phyloP scores from a whole-genome alignment of 64 coral and sea anemone genomes.

The Montipora efflorescens region DNA sequence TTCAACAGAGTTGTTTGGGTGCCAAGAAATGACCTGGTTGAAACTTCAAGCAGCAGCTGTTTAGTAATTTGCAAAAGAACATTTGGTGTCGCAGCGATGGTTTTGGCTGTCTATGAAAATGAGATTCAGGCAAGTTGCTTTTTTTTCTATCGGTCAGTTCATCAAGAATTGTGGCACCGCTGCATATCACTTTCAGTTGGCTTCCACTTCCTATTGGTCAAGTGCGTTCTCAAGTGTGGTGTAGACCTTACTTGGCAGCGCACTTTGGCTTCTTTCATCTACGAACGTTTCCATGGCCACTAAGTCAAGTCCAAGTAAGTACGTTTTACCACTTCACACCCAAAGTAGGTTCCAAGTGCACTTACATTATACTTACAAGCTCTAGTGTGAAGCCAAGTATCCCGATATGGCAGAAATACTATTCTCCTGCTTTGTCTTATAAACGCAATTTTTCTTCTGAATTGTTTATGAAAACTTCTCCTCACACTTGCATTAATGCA shows the following conservation, averaged over 20 bases:
- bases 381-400: background rate
- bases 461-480: too few species aligned
- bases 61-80: background rate
- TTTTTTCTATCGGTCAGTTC: background rate
- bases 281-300: slow-evolving; percentile 4
- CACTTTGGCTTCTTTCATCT: background rate
- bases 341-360: slow-evolving; percentile 3
- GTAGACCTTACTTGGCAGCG: background rate
- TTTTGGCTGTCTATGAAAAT: slow-evolving; percentile 17
- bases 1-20: background rate
- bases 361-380: background rate
- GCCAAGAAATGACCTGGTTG: background rate
- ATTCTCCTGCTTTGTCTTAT: too few species aligned
- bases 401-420: too few species aligned
- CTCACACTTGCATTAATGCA: too few species aligned
- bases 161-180: slow-evolving; percentile 6
- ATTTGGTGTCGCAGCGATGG: slow-evolving; percentile 26
- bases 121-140: slow-evolving; percentile 8
- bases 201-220: slow-evolving; percentile 4
- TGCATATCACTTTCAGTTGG: slow-evolving; percentile 18
- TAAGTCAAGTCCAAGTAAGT: background rate
- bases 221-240: slow-evolving; percentile 4
- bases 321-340: slow-evolving; percentile 8
- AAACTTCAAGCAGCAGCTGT: background rate
- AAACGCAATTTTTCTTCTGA: too few species aligned